Conservation (phyloP, 35 echinoderm and acorn worm species). For the Apostichopus californicus region DNA sequence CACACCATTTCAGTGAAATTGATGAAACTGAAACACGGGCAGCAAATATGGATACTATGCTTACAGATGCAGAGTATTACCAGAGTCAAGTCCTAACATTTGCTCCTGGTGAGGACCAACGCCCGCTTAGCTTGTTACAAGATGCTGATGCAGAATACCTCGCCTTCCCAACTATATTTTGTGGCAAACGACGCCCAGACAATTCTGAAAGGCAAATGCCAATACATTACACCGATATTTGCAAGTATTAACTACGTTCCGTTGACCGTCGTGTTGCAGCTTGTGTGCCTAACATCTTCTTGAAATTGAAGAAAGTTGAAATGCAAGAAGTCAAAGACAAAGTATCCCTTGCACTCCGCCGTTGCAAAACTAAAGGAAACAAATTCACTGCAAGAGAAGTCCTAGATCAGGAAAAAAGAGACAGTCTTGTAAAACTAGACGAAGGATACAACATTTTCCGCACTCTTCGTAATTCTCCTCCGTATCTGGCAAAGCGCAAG, state of each 20-base stretch:
- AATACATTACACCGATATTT: background rate
- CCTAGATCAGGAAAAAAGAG: background rate
- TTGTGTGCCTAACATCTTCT: conserved; percentile 11
- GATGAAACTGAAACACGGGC: background rate
- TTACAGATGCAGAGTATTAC: conserved; percentile 13
- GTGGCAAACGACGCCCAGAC: background rate
- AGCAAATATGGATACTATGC: conserved; percentile 26
- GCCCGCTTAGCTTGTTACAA: conserved; percentile 28
- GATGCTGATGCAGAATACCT: conserved; percentile 48
- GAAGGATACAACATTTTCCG: conserved; percentile 35
- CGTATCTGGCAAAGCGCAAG: background rate
- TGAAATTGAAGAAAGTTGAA: conserved; percentile 18
- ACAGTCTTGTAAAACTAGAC: conserved; percentile 3
- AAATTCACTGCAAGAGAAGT: conserved; percentile 27
- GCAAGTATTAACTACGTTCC: conserved; percentile 38
- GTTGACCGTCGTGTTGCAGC: conserved; percentile 30
- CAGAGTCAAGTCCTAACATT: background rate
- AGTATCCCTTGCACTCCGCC: background rate
- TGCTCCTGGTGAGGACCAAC: conserved; percentile 30
- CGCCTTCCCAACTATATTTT: conserved; percentile 54
- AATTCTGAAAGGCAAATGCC: background rate
- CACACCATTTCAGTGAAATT: conserved; percentile 9
- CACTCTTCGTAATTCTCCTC: background rate
- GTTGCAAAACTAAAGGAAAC: background rate
- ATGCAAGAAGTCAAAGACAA: conserved; percentile 1